Base-by-base conservation (phyloP, 2,797 vertebrate genomes). In the Luscinia megarhynchos region DNA sequence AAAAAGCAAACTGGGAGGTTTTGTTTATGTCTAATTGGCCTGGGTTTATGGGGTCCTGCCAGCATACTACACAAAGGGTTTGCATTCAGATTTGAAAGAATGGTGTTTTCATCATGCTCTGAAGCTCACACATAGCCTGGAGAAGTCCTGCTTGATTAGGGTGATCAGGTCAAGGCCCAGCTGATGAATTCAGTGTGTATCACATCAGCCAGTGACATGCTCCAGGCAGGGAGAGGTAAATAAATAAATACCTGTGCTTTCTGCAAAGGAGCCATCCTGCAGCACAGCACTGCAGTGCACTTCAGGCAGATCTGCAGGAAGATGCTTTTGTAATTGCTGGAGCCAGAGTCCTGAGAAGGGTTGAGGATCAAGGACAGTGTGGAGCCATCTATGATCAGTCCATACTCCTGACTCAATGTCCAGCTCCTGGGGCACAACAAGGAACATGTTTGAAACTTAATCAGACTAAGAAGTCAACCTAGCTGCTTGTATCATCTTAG, bases 201-300 rank as follows among this genome's bases (percentile, higher is more conserved):
- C 23, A 21, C 38, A 34, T 4, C 46, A 72, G 30, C 7, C 69
- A 76, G 45, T 2, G 32, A 51, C 0, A 6, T 19, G 48, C 23
- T 51, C 18, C 36, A 15, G 68, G 6, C 1, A 10, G 26, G 3
- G 17, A 30, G 17, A 43, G 62, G 50, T 17, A 68, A 77, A 54
- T 13, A 54, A 32, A 32, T 13, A 54, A 54, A 59, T 95, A 98
- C 99, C 99, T 99, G 99, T 36, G 99, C 99, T 97, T 99, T 99
- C 96, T 99, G 99, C 78, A 99, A 91, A 0, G 99, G 99, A 26
- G 99, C 99, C 99, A 99, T 99, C 43, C 99, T 98, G 77, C 99
- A 99, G 97, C 99, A 99, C 27, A 99, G 98, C 34, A 99, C 99
- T 19, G 99, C 97, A 10, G 99, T 98, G 87, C 99, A 99, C 95